phyloP scores from a whole-genome alignment of 2,113 vertebrate genomes.

The Dipodomys stephensi region DNA sequence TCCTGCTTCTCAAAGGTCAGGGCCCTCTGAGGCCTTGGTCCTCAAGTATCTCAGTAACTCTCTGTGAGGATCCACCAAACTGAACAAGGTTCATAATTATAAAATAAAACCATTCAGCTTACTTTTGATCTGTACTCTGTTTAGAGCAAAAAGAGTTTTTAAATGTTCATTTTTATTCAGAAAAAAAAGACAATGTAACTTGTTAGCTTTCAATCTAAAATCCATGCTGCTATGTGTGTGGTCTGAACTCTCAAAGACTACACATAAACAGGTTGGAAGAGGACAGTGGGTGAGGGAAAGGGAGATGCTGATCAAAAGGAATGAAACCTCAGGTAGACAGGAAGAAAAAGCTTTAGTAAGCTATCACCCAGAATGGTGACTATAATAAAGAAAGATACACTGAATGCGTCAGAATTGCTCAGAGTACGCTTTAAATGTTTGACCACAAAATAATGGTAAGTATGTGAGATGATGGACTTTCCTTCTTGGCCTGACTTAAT shows the following conservation, averaged over 20 bases:
- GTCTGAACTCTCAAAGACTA: background rate
- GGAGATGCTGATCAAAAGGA: background rate
- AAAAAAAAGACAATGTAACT: background rate
- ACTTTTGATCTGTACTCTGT: background rate
- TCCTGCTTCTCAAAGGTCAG: background rate
- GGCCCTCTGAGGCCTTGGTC: background rate
- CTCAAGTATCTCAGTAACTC: background rate
- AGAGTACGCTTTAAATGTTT: background rate
- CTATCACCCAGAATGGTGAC: background rate
- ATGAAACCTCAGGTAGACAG: background rate
- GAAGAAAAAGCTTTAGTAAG: background rate
- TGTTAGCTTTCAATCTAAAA: background rate
- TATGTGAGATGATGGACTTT: background rate
- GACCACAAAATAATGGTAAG: background rate
- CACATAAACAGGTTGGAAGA: background rate
- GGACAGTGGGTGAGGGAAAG: background rate
- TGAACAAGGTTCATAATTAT: background rate
- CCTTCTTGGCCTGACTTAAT: background rate
- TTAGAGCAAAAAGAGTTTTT: background rate
- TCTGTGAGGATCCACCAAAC: background rate
- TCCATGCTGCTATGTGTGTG: background rate
- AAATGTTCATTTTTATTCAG: conserved; percentile 5
- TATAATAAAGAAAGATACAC: background rate
- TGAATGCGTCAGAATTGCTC: background rate
- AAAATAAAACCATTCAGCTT: background rate